Evolutionary conservation across 2,113 vertebrate species (phyloP).

Genomic region (Melanostigma gelatinosum): DNA sequence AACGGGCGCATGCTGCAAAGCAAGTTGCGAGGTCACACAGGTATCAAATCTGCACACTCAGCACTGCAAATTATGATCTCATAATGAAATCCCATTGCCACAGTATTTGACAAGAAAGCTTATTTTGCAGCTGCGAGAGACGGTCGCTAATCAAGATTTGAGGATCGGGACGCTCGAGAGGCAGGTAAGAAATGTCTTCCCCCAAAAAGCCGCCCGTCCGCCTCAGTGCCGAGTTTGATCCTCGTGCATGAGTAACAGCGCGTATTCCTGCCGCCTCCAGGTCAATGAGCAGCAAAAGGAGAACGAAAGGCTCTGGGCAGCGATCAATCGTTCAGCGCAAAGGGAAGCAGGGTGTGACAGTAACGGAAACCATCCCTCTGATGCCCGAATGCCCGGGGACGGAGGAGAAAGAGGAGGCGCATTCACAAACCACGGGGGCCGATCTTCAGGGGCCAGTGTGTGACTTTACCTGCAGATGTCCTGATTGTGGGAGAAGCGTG

Average conservation of each 20-base stretch:
- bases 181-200: conserved; percentile 72
- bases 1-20: conserved; percentile 79
- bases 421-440: conserved; percentile 59
- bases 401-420: conserved; percentile 51
- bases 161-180: conserved; percentile 82
- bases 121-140: conserved; percentile 79
- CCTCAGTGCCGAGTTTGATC: not conserved
- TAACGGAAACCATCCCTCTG: conserved; percentile 57
- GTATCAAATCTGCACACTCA: conserved; percentile 55
- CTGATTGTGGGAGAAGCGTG: conserved; percentile 17
- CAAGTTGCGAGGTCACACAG: conserved; percentile 72
- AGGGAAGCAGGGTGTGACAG: conserved; percentile 50
- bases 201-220: fast-evolving
- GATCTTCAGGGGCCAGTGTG: conserved; percentile 68
- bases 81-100: not conserved
- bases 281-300: conserved; percentile 80
- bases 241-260: not conserved
- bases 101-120: not conserved
- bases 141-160: conserved; percentile 73
- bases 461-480: conserved; percentile 28
- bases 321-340: conserved; percentile 63
- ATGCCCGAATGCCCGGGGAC: conserved; percentile 35
- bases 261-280: conserved; percentile 49
- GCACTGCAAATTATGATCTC: not conserved
- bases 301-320: conserved; percentile 81